Evolutionary conservation across 2,113 vertebrate species (phyloP), one percentile per base, ranked within the genome.

Genomic region (Chauna torquata): DNA sequence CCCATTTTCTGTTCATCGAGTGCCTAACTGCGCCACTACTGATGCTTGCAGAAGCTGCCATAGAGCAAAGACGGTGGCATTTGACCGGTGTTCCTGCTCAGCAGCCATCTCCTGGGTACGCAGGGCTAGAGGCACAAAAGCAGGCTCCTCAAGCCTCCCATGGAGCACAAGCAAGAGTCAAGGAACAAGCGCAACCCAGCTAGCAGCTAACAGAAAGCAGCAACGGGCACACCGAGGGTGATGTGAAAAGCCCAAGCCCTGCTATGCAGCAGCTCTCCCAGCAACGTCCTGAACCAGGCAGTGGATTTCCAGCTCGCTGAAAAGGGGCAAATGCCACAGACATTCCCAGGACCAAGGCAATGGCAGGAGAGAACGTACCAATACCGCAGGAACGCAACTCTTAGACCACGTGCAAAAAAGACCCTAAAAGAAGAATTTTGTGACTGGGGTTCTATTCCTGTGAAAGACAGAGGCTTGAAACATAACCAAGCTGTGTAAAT

Each of bases 141-240:
- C 59, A 42, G 42, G 28, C 8, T 50, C 8, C 65, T 34, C 0
- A 1, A 64, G 38, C 5, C 30, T 82, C 49, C 76, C 12, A 3
- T 42, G 69, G 24, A 16, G 71, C 83, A 44, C 36, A 20, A 16
- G 30, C 36, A 71, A 52, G 40, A 19, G 12, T 25, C 45, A 40
- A 30, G 32, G 34, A 45, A 69, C 34, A 82, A 50, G 72, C 55
- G 50, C 78, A 72, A 40, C 1, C 12, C 49, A 49, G 78, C 16
- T 11, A 9, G 42, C 55, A 62, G 69, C 52, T 12, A 40, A n/a
- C 77, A 71, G 38, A 8, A 34, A 84, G 59, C 65, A 45, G 54
- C 18, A 30, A 15, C 0, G 2, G 19, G 34, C 62, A 52, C 24
- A 3, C 1, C 7, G 58, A 86, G 13, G 57, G 32, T 2, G 1